Base-by-base conservation (phyloP, 1,140 invertebrate species). In the Macrotrachela quadricornifera region DNA sequence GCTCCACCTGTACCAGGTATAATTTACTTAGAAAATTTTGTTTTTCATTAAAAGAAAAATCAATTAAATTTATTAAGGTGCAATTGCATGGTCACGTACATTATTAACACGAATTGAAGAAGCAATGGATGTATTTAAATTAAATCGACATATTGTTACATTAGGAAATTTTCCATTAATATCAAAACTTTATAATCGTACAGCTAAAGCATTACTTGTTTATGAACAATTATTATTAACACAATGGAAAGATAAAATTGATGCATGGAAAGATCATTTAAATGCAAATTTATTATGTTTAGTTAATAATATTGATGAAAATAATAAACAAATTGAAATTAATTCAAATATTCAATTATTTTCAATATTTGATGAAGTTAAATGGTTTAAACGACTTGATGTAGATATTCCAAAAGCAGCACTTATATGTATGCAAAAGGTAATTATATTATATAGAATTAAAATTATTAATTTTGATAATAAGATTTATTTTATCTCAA, bases 211-310 rank as follows among this genome's bases (percentile, higher is more conserved):
- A 14, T 56, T 70, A 44, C 63, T 67, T 3, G 66, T 63, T 11
- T 70, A 68, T 61, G 67, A 70, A 53, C 67, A 63, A 50, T 50
- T 64, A 12, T 69, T 64, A 62, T 64, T 68, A 48, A 63, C 61
- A 0, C 61, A 63, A 51, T 69, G 67, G 66, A 67, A 64, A 53
- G 61, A 57, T 30, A 58, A 59, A 21, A 67, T 70, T 43, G 67
- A 68, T 40, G 58, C 63, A n/a, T 65, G 62, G 10, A 57, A 62
- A 37, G 59, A 57, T 56, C 66, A 65, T 30, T 57, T 70, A 1
- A 59, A 61, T 47, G 63, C 64, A 10, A 66, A 65, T 13, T 59
- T 70, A 48, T 63, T 70, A 59, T 44, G 15, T 44, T 18, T 16
- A 18, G 43, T 18, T 16, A 16, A 18, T 15, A 9, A 44, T 44